Conservation (phyloP, 2,113 vertebrate genomes). For the Hydrolagus affinis region DNA sequence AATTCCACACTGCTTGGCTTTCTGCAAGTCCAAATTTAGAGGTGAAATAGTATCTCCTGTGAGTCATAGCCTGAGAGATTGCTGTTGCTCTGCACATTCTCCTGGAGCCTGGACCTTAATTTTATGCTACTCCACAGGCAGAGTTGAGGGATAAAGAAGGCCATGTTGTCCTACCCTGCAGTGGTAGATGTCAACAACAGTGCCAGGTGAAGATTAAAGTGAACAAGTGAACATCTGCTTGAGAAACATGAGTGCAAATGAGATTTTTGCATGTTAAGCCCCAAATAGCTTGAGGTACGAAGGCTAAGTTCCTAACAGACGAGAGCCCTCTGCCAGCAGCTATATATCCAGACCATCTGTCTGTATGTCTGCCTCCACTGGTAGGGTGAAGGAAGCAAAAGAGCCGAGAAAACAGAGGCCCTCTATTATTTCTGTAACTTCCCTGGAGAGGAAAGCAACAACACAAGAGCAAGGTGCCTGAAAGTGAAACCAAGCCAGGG, state of each 20-base stretch:
- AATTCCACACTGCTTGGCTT: not conserved
- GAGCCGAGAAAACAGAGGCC: conserved; percentile 4
- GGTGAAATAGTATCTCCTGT: conserved; percentile 5
- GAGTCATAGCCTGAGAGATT: not conserved
- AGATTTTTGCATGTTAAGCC: conserved; percentile 40
- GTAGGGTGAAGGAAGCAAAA: not conserved
- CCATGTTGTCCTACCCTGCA: not conserved
- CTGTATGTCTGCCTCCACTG: conserved; percentile 34
- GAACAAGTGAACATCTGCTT: conserved; percentile 46
- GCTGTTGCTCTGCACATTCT: not conserved
- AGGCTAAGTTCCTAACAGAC: conserved; percentile 41
- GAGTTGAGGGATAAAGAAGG: not conserved
- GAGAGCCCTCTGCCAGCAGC: conserved; percentile 42
- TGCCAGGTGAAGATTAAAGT: conserved; percentile 46
- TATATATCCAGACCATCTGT: conserved; percentile 45
- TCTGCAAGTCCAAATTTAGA: conserved; percentile 12
- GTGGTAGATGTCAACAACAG: conserved; percentile 1
- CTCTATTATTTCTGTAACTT: conserved; percentile 5
- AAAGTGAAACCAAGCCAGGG: not conserved
- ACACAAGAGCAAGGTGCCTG: not conserved
- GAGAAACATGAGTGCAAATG: conserved; percentile 40
- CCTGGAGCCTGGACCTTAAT: not conserved
- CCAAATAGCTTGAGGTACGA: conserved; percentile 46
- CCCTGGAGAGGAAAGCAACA: not conserved
- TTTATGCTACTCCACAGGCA: not conserved